phyloP scores from a whole-genome alignment of 1,140 invertebrate genomes.

The Atta colombica region DNA sequence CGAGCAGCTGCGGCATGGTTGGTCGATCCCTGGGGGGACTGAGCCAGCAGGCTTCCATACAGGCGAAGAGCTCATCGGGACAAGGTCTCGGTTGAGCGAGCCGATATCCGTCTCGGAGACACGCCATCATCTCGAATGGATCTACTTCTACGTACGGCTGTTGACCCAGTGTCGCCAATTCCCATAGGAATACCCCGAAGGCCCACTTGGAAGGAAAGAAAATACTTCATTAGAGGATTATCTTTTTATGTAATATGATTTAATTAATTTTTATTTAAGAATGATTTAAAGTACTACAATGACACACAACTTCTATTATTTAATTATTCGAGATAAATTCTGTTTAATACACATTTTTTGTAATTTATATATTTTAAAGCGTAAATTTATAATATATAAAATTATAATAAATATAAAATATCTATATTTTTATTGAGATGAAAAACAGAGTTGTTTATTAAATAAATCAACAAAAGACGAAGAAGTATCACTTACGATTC shows the following conservation, averaged over 20 bases:
- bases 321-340: background rate
- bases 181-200: conserved; percentile 97
- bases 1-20: conserved; percentile 93
- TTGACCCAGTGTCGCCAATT: conserved; percentile 95
- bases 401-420: background rate
- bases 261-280: too few species aligned
- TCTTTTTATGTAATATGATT: background rate
- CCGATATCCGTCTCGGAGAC: conserved; percentile 95
- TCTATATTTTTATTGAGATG: background rate
- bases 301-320: background rate
- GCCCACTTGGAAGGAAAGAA: conserved; percentile 91
- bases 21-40: conserved; percentile 92
- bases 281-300: background rate
- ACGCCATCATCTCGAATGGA: conserved; percentile 95
- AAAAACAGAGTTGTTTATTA: too few species aligned
- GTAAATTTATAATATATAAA: background rate
- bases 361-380: background rate
- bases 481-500: too few species aligned
- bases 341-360: background rate
- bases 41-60: conserved; percentile 97
- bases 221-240: background rate
- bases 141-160: conserved; percentile 96
- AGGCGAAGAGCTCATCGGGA: conserved; percentile 97
- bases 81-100: conserved; percentile 96
- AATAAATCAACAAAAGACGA: too few species aligned